Percentiles rank a stretch among this genome's conserved stretches.
Conservation (phyloP, 2,113 vertebrate species). For the Myrmecophaga tridactyla region DNA sequence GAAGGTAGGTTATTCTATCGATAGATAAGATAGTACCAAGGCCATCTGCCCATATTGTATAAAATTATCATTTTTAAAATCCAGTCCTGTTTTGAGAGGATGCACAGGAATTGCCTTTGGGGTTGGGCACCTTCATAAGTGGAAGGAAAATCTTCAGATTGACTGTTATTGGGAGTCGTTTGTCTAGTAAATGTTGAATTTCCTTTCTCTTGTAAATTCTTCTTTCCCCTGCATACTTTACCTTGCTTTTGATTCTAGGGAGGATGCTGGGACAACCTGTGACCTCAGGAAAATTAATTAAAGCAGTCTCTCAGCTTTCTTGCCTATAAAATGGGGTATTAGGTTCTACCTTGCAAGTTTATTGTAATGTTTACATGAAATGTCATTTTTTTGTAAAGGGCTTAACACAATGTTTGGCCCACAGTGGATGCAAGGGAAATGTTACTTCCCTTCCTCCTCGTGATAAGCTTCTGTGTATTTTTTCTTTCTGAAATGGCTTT, state of each 20-base stretch:
- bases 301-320: not conserved
- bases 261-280: not conserved
- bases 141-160: not conserved
- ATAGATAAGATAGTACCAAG: not conserved
- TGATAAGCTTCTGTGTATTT: not conserved
- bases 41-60: not conserved
- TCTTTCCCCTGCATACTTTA: not conserved
- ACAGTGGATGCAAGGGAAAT: not conserved
- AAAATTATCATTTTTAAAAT: not conserved
- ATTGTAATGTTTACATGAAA: not conserved
- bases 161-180: not conserved
- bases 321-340: not conserved
- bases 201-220: not conserved
- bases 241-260: not conserved
- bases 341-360: not conserved
- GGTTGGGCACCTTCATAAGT: not conserved
- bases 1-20: not conserved
- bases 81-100: not conserved
- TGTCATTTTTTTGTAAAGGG: slow-evolving; percentile 32
- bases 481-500: slow-evolving; percentile 21
- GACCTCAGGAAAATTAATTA: not conserved
- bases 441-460: not conserved
- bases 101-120: not conserved
- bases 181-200: not conserved
- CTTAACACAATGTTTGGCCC: not conserved